Evolutionary conservation across 2,888 invertebrate species (phyloP), one percentile per base, ranked within the genome.

Genomic region (Acronicta leporina): DNA sequence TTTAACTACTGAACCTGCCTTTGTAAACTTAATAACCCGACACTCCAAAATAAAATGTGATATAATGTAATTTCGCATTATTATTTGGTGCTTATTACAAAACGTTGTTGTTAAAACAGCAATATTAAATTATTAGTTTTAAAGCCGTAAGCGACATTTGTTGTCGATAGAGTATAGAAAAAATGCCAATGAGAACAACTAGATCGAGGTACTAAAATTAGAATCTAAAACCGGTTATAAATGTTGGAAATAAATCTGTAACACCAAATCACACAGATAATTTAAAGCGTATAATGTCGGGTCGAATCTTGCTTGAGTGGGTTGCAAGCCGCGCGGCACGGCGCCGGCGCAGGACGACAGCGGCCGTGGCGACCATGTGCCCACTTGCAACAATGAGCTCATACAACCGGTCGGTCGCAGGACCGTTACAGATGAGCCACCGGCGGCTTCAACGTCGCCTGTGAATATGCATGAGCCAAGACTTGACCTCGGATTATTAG

Each of bases 361-460:
- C 68, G 53, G 42, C 57, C 55, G 59, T 49, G 52, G 20, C 52
- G 54, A 51, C 87, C 88, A 87, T 86, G 79, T 86, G 87, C 86
- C 80, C 84, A 83, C 79, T 81, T 86, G 87, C 88, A 93, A 94
- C 94, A 94, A 94, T 92, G 85, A 86, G 84, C 82, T 82, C 83
- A 82, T 76, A 88, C 87, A 93, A 94, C 94, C 94, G 94, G 94
- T 93, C 93, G 93, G 93, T 94, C 88, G 84, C 81, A 81, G 81
- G 92, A 92, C 94, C 94, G 94, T 94, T 94, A 93, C 91, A 90
- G 92, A 94, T 91, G 93, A 91, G 84, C 87, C 90, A 88, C 85
- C 86, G 87, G 76, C 83, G 81, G 85, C 83, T 83, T 81, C 63
- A 44, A 48, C 60, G 73, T 47, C 79, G 81, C 71, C 85, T 85